Conservation (phyloP, 2,888 invertebrate genomes). For the Villa cingulata region DNA sequence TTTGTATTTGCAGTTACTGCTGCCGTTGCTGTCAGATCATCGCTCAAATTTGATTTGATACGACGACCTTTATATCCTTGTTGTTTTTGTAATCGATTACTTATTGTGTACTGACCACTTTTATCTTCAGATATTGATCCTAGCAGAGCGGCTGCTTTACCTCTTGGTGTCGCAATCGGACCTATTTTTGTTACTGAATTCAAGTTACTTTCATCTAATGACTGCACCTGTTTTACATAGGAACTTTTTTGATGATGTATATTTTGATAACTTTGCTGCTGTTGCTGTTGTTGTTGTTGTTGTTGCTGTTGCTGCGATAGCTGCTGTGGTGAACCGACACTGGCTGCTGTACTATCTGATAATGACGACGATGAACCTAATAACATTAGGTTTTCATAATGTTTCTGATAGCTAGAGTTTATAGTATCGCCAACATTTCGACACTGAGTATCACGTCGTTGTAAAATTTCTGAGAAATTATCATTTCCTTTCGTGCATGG, state of each 20-base stretch:
- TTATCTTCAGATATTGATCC: conserved; percentile 21
- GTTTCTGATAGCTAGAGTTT: conserved; percentile 25
- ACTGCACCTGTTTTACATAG: conserved; percentile 14
- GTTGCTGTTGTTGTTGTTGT: not conserved
- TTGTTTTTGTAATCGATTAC: conserved; percentile 13
- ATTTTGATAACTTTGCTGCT: conserved; percentile 4
- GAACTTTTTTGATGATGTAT: conserved; percentile 15
- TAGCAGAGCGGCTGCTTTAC: conserved; percentile 21
- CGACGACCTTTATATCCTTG: conserved; percentile 14
- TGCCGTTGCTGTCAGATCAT: conserved; percentile 11
- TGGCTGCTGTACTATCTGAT: conserved; percentile 2
- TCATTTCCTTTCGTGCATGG: not conserved
- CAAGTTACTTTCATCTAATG: conserved; percentile 10
- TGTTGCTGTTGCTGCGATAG: no score
- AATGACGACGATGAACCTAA: not conserved
- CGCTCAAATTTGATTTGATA: conserved; percentile 20
- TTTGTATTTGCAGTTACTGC: not conserved
- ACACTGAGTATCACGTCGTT: conserved; percentile 25
- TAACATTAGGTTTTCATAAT: conserved; percentile 13
- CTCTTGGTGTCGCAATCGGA: conserved; percentile 13
- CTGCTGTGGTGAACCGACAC: no score
- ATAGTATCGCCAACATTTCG: conserved; percentile 40
- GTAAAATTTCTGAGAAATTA: conserved; percentile 1
- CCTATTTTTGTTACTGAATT: not conserved
- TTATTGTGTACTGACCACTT: not conserved